phyloP scores from a whole-genome alignment of 2,797 vertebrate genomes.

The Sciaenops ocellatus region DNA sequence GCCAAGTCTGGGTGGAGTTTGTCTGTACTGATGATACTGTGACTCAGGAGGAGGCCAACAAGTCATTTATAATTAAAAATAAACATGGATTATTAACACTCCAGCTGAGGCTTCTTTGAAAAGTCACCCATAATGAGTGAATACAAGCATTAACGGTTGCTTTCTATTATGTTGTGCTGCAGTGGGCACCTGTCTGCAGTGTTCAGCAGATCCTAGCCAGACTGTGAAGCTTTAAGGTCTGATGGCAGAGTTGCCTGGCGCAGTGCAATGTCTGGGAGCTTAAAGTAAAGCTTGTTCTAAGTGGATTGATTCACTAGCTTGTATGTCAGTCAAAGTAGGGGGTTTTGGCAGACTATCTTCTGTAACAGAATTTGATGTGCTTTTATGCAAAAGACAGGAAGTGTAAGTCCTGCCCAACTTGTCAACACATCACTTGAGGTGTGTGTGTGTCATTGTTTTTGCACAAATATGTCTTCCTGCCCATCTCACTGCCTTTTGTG shows the following conservation, averaged over 20 bases:
- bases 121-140: slow-evolving; percentile 33
- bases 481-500: slow-evolving; percentile 4
- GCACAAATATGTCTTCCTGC: slow-evolving; percentile 18
- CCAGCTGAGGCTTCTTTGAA: slow-evolving; percentile 50
- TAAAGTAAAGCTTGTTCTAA: slow-evolving; percentile 70
- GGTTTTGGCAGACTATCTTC: slow-evolving; percentile 53
- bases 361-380: slow-evolving; percentile 53
- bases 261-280: slow-evolving; percentile 41
- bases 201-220: slow-evolving; percentile 21
- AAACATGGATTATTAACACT: slow-evolving; percentile 60
- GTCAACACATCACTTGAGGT: slow-evolving; percentile 47
- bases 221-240: slow-evolving; percentile 35
- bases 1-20: slow-evolving; percentile 29
- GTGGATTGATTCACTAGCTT: slow-evolving; percentile 66
- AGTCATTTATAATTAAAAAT: slow-evolving; percentile 59
- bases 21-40: slow-evolving; percentile 48
- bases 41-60: slow-evolving; percentile 37
- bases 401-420: slow-evolving; percentile 48
- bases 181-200: slow-evolving; percentile 30
- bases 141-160: not conserved
- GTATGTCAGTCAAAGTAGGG: slow-evolving; percentile 54
- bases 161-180: slow-evolving; percentile 8
- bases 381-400: slow-evolving; percentile 43
- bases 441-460: slow-evolving; percentile 19
- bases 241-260: slow-evolving; percentile 52